phyloP scores from a whole-genome alignment of 2,888 invertebrate species.

The Lumbricus terrestris region DNA sequence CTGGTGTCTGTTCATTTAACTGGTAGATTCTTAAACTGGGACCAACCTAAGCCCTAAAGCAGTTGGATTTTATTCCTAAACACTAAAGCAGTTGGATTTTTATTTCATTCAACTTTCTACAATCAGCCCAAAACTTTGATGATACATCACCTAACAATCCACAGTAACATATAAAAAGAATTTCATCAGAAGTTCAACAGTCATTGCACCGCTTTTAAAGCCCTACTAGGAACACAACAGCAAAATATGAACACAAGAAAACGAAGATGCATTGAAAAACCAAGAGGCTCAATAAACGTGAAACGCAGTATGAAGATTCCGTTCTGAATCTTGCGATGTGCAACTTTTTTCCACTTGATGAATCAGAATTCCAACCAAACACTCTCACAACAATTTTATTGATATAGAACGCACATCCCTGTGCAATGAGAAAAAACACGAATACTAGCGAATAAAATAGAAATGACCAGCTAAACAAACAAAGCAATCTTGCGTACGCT shows the following conservation, averaged over 20 bases:
- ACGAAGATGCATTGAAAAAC: background rate
- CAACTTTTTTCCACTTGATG: background rate
- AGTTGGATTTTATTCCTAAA: no score
- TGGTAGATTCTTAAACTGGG: no score
- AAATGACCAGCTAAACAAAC: background rate
- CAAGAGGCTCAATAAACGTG: background rate
- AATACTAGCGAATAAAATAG: no score
- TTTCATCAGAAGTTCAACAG: background rate
- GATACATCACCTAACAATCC: background rate
- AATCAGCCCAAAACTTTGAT: no score
- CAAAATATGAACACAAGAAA: background rate
- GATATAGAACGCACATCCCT: background rate
- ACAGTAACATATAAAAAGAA: background rate
- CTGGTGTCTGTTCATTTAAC: no score
- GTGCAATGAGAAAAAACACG: background rate
- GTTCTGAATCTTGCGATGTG: background rate
- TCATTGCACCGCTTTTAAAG: background rate
- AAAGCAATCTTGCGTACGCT: background rate
- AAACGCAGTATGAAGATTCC: background rate
- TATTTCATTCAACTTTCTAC: no score
- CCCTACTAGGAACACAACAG: background rate
- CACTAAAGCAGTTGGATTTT: no score
- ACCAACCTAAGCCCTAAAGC: no score
- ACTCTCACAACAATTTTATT: background rate
- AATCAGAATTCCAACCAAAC: background rate